Evolutionary conservation across 2,113 vertebrate species (phyloP).

Genomic region (Marmota monax): DNA sequence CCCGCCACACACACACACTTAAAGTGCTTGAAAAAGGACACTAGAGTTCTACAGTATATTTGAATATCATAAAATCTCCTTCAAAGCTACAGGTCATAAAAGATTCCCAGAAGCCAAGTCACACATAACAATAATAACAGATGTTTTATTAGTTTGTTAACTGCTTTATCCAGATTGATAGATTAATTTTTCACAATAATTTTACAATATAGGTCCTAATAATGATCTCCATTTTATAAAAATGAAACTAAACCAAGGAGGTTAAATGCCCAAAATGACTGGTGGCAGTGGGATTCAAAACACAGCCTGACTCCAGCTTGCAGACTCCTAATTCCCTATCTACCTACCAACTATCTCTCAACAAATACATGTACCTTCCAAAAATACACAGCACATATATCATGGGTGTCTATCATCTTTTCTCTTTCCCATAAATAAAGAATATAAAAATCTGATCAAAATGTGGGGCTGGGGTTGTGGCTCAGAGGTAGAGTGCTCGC

Average conservation of each 20-base stretch:
- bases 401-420: neutral
- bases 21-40: neutral
- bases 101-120: neutral
- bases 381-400: neutral
- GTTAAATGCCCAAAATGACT: neutral
- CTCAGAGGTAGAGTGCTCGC: no score
- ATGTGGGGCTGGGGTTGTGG: neutral
- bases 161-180: neutral
- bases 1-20: no score
- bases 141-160: neutral
- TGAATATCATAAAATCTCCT: slow-evolving; percentile 12
- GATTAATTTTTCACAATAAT: neutral
- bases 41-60: neutral
- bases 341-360: neutral
- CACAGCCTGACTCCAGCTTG: neutral
- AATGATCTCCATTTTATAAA: neutral
- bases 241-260: neutral
- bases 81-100: slow-evolving; percentile 5
- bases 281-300: neutral
- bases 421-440: neutral
- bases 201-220: neutral
- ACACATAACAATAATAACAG: neutral
- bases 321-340: neutral
- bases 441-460: neutral
- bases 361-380: neutral